Base-by-base conservation (phyloP, 2,797 vertebrate genomes). In the Muscicapa striata region DNA sequence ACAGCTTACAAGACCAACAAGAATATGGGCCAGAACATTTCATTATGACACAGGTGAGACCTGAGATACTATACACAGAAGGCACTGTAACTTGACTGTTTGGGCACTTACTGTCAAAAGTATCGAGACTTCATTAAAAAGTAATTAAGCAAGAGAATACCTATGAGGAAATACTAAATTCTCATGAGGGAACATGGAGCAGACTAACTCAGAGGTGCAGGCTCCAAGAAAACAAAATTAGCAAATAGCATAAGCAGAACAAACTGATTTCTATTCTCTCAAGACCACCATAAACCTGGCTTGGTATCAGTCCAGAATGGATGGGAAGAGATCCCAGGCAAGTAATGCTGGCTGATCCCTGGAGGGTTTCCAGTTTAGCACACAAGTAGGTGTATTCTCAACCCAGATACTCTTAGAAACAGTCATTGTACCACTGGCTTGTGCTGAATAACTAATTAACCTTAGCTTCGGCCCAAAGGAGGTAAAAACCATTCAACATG, bases 401-500 rank as follows among this genome's bases (percentile, higher is more conserved):
- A 78, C n/a, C 36, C 67, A 67, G 62, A 84, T 52, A 38, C 68
- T 79, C 16, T 30, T 63, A 67, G 58, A 82, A 93, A 74, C 23
- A 58, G 32, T 81, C 58, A 51, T 5, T 55, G 45, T 81, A 61
- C 45, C 45, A 51, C 62, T 87, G 36, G 36, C 61, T 93, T 89
- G 66, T 87, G 62, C 68, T 79, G 83, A 91, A 96, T 86, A 94
- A 94, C 45, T 94, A 85, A 97, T 93, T 89, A 87, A 77, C 43
- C 74, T 90, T 27, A 94, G n/a, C 84, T 82, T 82, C 68, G 64
- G 81, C 87, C 72, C 85, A 78, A 73, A 92, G 58, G 55, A 93
- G 36, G 61, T 52, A 87, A 64, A 94, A 94, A 64, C 17, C 27
- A 87, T 66, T 94, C 76, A 77, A 36, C 15, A n/a, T 55, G 30